Percentiles rank a stretch among this genome's conserved stretches.
Evolutionary conservation across 2,888 invertebrate species (phyloP).

Genomic region (Lithophane ornitopus): DNA sequence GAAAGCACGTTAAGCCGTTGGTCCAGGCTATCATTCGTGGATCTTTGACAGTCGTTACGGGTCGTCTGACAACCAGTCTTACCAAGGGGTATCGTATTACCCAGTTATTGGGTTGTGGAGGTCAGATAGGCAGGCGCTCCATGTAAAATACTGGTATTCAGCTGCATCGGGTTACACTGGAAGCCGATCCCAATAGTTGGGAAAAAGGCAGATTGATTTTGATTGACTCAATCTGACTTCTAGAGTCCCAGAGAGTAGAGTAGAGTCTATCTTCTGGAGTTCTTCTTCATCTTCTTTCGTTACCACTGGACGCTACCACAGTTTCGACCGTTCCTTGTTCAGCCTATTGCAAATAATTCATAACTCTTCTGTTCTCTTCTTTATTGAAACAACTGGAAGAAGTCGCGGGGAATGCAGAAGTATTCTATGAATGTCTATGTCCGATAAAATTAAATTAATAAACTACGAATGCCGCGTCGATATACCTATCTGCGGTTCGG

Average conservation of each 20-base stretch:
- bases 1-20: no score
- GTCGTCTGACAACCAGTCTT: no score
- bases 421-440: conserved; percentile 5
- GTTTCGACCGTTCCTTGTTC: background rate
- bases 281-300: background rate
- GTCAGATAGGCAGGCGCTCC: no score
- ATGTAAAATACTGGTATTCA: no score
- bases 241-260: background rate
- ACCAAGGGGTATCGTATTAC: no score
- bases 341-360: background rate
- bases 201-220: no score
- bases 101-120: no score
- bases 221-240: no score
- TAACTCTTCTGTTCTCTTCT: background rate
- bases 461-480: conserved; percentile 6
- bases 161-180: no score
- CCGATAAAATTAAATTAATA: conserved; percentile 30
- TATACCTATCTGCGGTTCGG: conserved; percentile 10
- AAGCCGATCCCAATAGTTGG: no score
- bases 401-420: background rate
- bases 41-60: no score
- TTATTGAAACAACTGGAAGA: background rate
- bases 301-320: background rate
- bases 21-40: no score
- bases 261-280: background rate